Percentiles rank a stretch among this genome's conserved stretches.
These are phyloP conservation scores for Dunckerocampus dactyliophorus DNA, from an alignment of 2,113 vertebrate species.

Conservation along the genomic window DNA sequence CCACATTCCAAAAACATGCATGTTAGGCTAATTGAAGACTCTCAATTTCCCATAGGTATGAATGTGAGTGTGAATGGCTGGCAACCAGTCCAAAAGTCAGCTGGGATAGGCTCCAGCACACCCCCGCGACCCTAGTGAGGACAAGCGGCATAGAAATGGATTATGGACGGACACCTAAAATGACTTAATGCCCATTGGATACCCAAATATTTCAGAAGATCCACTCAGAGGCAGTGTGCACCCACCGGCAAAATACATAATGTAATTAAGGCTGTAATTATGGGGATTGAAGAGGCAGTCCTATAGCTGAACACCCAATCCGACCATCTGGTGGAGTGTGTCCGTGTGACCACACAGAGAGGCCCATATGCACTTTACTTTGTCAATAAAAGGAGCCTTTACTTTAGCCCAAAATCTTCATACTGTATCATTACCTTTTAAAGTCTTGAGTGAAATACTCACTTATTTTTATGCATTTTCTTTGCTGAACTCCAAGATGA, in stretches of 20 bases:
- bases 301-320: conserved; percentile 29
- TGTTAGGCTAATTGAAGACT: too few relatives aligned
- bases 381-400: conserved; percentile 9
- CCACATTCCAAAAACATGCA: too few relatives aligned
- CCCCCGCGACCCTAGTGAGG: too few relatives aligned
- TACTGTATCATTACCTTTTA: conserved; percentile 7
- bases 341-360: conserved; percentile 45
- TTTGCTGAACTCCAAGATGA: not conserved
- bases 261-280: conserved; percentile 53
- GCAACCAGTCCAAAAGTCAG: too few relatives aligned
- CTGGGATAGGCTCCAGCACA: too few relatives aligned
- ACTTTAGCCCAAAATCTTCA: conserved; percentile 23
- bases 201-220: too few relatives aligned
- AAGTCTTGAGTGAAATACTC: too few relatives aligned
- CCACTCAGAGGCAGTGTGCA: conserved; percentile 3
- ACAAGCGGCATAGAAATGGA: too few relatives aligned
- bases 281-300: conserved; percentile 15
- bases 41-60: too few relatives aligned
- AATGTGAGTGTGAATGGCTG: too few relatives aligned
- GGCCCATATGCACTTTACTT: not conserved
- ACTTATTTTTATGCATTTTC: not conserved
- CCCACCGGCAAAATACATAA: conserved; percentile 14
- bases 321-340: conserved; percentile 28
- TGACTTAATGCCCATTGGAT: too few relatives aligned
- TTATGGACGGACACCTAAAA: too few relatives aligned